Evolutionary conservation across 2,888 invertebrate species (phyloP).

Genomic region (Clostera curtula): DNA sequence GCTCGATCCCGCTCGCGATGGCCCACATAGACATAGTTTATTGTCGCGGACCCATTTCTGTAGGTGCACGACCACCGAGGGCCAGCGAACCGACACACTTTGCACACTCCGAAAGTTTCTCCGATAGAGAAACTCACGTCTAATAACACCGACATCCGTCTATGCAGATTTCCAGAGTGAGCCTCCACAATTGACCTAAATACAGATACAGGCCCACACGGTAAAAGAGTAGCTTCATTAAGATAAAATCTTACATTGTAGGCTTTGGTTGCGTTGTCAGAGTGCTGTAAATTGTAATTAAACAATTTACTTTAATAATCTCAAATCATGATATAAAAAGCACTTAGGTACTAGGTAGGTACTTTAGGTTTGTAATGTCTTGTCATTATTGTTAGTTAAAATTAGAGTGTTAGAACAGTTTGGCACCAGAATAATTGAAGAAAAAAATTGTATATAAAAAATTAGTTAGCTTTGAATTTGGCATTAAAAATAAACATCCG

Average conservation of each 20-base stretch:
- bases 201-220: conserved; percentile 44
- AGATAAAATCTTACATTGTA: too few relatives aligned
- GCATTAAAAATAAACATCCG: conserved; percentile 16
- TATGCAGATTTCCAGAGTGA: conserved; percentile 73
- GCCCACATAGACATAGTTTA: conserved; percentile 69
- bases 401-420: too few relatives aligned
- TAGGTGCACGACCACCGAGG: conserved; percentile 55
- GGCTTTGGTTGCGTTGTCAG: conserved; percentile 12
- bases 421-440: too few relatives aligned
- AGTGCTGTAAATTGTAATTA: too few relatives aligned
- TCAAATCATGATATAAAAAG: too few relatives aligned
- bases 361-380: too few relatives aligned
- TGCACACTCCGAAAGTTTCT: conserved; percentile 67
- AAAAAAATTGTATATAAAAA: too few relatives aligned
- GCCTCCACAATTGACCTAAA: conserved; percentile 63
- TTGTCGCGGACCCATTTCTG: conserved; percentile 66
- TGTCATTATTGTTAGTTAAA: too few relatives aligned
- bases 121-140: conserved; percentile 69
- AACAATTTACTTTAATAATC: too few relatives aligned
- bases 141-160: conserved; percentile 69
- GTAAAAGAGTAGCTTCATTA: too few relatives aligned
- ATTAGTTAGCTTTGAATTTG: too few relatives aligned
- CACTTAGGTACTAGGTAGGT: too few relatives aligned
- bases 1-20: conserved; percentile 51
- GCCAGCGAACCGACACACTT: conserved; percentile 58